Conservation (phyloP, 2,888 invertebrate species). For the Allygus modestus region DNA sequence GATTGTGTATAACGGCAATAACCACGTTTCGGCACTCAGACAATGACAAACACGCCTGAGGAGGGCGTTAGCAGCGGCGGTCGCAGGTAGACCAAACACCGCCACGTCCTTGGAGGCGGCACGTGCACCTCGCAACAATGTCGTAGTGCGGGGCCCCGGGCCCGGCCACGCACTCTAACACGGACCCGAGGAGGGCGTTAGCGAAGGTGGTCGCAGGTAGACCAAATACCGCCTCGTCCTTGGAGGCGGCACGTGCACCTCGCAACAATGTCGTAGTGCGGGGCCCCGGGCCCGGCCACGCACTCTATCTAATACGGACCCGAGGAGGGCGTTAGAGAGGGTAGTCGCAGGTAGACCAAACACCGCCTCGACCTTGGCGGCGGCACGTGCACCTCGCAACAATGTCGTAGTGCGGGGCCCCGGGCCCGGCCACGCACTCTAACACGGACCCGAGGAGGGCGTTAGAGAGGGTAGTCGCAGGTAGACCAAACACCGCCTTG, state of each 20-base stretch:
- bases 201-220: background rate
- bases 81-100: constrained; percentile 8
- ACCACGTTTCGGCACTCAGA: too few relatives aligned
- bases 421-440: background rate
- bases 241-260: background rate
- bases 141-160: background rate
- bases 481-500: background rate
- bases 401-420: background rate
- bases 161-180: too few relatives aligned
- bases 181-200: too few relatives aligned
- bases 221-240: background rate
- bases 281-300: background rate
- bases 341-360: constrained; percentile 2
- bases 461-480: background rate
- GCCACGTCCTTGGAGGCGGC: background rate
- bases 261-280: too few relatives aligned
- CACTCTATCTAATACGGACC: too few relatives aligned
- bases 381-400: background rate
- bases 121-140: background rate
- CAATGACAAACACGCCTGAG: too few relatives aligned
- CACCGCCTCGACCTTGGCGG: background rate
- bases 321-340: background rate
- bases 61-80: background rate
- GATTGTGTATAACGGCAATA: too few relatives aligned
- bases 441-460: too few relatives aligned